Percentiles rank a stretch among this genome's conserved stretches.
These are phyloP conservation scores for Epinephelus moara DNA, from an alignment of 2,113 vertebrate genomes.

Conservation along the genomic window DNA sequence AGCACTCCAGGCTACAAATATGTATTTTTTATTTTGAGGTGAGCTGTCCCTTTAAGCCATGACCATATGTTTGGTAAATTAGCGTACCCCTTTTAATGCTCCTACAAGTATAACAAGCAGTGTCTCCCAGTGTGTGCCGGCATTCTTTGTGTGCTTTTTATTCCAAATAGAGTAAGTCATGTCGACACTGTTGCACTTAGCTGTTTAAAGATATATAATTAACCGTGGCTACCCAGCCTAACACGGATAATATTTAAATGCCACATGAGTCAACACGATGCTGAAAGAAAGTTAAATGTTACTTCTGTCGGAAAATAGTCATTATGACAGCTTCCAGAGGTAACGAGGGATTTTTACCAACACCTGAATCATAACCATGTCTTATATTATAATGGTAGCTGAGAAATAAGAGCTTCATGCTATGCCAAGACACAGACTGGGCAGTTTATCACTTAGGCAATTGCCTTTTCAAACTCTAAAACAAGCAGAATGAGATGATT, in stretches of 20 bases:
- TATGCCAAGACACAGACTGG: neutral
- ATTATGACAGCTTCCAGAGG: conserved; percentile 1
- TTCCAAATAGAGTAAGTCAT: neutral
- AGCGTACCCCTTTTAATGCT: too few species aligned
- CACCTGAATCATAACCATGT: conserved; percentile 9
- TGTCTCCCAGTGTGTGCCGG: too few species aligned
- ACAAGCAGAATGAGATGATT: neutral
- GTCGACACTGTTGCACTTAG: conserved; percentile 16
- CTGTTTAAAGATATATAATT: conserved; percentile 26
- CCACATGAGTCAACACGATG: neutral
- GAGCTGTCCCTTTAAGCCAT: too few species aligned
- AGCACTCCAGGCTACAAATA: too few species aligned
- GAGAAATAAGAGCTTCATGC: conserved; percentile 1
- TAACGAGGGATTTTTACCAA: neutral
- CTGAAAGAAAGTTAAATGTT: conserved; percentile 7
- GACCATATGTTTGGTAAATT: too few species aligned
- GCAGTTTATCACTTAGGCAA: conserved; percentile 3
- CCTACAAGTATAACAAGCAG: too few species aligned
- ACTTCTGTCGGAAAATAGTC: conserved; percentile 3
- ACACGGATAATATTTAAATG: neutral
- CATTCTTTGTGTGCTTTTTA: neutral
- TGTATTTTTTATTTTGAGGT: too few species aligned
- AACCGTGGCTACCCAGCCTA: neutral
- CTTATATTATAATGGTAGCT: neutral
- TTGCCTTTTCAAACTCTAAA: neutral